These are phyloP conservation scores for Cinclus mexicanus DNA, from an alignment of 2,113 vertebrate genomes.

Conservation along the genomic window DNA sequence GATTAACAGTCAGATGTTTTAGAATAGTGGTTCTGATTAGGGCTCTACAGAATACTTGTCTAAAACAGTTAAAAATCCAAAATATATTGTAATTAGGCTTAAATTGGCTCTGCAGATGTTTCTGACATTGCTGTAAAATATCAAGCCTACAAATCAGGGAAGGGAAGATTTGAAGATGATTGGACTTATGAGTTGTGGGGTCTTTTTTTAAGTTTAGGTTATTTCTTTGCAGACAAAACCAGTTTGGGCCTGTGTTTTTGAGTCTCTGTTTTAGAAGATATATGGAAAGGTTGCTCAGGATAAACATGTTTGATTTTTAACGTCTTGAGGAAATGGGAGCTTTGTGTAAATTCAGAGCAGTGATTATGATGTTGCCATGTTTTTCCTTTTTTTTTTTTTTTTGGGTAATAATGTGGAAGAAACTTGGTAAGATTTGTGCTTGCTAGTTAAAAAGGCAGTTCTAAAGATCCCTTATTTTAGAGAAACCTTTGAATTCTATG, in stretches of 20 bases:
- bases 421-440: not conserved
- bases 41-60: not conserved
- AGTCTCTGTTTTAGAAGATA: not conserved
- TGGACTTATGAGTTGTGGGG: not conserved
- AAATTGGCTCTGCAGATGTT: not conserved
- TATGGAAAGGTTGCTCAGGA: not conserved
- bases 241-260: not conserved
- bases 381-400: not conserved
- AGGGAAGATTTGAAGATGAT: not conserved
- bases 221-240: not conserved
- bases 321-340: not conserved
- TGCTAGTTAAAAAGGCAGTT: not conserved
- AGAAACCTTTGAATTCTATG: not conserved
- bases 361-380: not conserved
- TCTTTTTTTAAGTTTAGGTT: not conserved
- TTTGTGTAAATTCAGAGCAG: not conserved
- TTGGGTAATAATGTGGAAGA: not conserved
- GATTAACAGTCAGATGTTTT: not conserved
- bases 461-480: not conserved
- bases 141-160: not conserved
- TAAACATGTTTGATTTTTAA: not conserved
- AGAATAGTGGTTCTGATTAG: not conserved
- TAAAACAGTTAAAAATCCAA: not conserved
- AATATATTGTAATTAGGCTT: not conserved
- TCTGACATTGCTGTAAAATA: not conserved